phyloP scores from a whole-genome alignment of 2,113 vertebrate genomes.

The Charina bottae region DNA sequence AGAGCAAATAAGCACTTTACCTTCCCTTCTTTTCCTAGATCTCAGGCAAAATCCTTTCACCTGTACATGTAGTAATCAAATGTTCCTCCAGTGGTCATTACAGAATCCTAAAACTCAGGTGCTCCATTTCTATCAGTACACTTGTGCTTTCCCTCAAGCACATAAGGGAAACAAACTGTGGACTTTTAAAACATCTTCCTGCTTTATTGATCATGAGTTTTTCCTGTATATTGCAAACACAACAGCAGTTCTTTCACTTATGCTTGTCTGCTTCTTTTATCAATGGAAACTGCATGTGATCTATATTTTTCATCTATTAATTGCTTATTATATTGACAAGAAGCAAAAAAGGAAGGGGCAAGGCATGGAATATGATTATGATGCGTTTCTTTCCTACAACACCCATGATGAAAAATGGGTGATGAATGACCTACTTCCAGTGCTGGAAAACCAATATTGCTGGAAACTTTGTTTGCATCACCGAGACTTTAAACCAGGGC shows the following conservation, averaged over 20 bases:
- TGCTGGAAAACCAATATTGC: conserved; percentile 65
- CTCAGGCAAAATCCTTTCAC: conserved; percentile 69
- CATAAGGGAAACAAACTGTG: conserved; percentile 58
- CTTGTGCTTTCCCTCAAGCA: conserved; percentile 69
- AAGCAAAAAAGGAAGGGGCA: conserved; percentile 59
- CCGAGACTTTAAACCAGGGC: conserved; percentile 77
- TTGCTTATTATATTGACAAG: conserved; percentile 77
- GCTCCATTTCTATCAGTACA: conserved; percentile 65
- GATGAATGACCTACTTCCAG: conserved; percentile 74
- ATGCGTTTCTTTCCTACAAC: conserved; percentile 86
- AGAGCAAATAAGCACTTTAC: conserved; percentile 52
- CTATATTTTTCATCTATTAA: conserved; percentile 79
- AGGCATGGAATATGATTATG: conserved; percentile 72
- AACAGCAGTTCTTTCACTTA: conserved; percentile 73
- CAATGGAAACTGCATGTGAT: conserved; percentile 73
- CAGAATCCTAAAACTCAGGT: conserved; percentile 68
- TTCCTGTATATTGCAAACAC: conserved; percentile 75
- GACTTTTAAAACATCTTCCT: conserved; percentile 63
- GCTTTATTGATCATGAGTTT: conserved; percentile 67
- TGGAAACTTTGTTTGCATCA: conserved; percentile 77
- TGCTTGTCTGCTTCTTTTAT: conserved; percentile 64
- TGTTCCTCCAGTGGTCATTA: conserved; percentile 67
- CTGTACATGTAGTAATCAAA: conserved; percentile 72
- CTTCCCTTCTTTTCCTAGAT: conserved; percentile 69
- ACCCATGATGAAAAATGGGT: conserved; percentile 80